Percentiles rank a stretch among this genome's conserved stretches.
phyloP scores from a whole-genome alignment of 2,888 invertebrate species.

The Microctonus brassicae region DNA sequence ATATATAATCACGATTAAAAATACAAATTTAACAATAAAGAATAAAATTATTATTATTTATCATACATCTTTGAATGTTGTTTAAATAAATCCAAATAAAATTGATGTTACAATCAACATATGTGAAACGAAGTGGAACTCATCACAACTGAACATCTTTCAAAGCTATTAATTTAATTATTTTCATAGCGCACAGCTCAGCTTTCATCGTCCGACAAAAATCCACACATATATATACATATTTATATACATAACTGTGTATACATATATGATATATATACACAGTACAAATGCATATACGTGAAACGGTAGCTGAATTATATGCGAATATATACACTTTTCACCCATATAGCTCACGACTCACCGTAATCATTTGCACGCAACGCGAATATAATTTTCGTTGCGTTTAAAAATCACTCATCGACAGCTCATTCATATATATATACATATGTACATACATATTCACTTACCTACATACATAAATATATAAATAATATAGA shows the following conservation, averaged over 20 bases:
- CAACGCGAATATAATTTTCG: conserved; percentile 34
- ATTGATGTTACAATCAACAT: conserved; percentile 7
- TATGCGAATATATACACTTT: conserved; percentile 15
- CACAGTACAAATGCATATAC: not conserved
- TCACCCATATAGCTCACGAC: conserved; percentile 17
- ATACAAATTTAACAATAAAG: not conserved
- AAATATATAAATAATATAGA: too few relatives aligned
- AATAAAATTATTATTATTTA: not conserved
- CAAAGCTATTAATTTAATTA: conserved; percentile 31
- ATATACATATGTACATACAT: not conserved
- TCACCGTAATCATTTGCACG: conserved; percentile 45
- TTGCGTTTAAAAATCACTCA: conserved; percentile 29
- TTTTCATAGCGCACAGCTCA: conserved; percentile 20
- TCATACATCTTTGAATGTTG: not conserved
- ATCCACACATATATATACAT: not conserved
- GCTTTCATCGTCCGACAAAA: conserved; percentile 28
- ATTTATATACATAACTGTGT: not conserved
- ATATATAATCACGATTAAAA: not conserved
- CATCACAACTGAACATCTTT: conserved; percentile 10
- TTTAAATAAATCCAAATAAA: not conserved
- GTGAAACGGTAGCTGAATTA: conserved; percentile 26
- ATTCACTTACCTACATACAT: not conserved
- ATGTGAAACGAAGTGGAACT: conserved; percentile 19
- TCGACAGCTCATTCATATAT: conserved; percentile 22
- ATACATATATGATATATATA: not conserved